phyloP scores from a whole-genome alignment of 1,140 invertebrate species.

The Aphaenogaster floridana region DNA sequence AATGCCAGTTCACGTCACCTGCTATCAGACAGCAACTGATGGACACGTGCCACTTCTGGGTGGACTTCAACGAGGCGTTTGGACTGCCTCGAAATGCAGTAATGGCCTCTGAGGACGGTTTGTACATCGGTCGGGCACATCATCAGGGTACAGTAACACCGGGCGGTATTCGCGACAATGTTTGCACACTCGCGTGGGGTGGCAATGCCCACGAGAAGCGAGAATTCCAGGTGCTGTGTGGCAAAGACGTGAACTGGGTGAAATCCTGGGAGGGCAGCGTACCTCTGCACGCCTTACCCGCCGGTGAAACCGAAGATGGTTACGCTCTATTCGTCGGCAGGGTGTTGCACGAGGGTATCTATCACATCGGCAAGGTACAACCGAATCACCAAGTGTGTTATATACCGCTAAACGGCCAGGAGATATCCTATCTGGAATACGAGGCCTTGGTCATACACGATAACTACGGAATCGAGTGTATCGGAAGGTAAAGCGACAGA shows the following conservation, averaged over 20 bases:
- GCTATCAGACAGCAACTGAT: slow-evolving; percentile 77
- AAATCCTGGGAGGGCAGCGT: slow-evolving; percentile 78
- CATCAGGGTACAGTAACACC: slow-evolving; percentile 77
- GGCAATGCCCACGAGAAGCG: slow-evolving; percentile 73
- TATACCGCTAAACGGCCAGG: slow-evolving; percentile 75
- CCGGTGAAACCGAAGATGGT: slow-evolving; percentile 80
- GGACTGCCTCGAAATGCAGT: slow-evolving; percentile 77
- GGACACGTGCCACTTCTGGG: slow-evolving; percentile 77
- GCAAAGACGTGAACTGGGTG: slow-evolving; percentile 75
- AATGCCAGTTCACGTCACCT: slow-evolving; percentile 72
- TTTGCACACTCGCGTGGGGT: slow-evolving; percentile 77
- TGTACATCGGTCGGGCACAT: slow-evolving; percentile 78
- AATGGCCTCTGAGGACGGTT: slow-evolving; percentile 75
- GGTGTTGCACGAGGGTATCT: slow-evolving; percentile 77
- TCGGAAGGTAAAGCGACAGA: slow-evolving; percentile 75
- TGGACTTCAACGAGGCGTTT: slow-evolving; percentile 76
- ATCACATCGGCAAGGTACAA: slow-evolving; percentile 81
- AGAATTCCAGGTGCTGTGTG: slow-evolving; percentile 80
- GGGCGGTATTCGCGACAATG: slow-evolving; percentile 72
- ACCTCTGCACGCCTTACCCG: slow-evolving; percentile 79
- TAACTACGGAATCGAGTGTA: slow-evolving; percentile 71
- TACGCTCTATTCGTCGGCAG: slow-evolving; percentile 81
- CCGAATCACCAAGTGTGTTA: slow-evolving; percentile 81
- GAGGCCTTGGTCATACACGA: slow-evolving; percentile 77
- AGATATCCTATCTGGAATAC: slow-evolving; percentile 75